Base-by-base conservation (phyloP, 2,888 invertebrate species). In the Eupithecia subumbrata region DNA sequence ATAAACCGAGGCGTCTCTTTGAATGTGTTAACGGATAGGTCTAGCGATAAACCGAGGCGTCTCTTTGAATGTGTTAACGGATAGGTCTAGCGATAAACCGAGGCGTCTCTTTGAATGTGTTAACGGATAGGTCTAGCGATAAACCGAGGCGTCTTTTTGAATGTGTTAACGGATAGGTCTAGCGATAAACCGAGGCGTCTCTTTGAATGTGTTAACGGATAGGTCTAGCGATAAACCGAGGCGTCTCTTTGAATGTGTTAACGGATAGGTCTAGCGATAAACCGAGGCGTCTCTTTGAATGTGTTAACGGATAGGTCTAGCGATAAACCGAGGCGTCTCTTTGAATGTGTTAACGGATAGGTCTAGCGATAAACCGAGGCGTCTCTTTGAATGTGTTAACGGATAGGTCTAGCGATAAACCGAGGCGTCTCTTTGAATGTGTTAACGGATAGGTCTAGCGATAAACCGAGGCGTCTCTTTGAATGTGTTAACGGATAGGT, bases 1-100 rank as follows among this genome's bases (percentile, higher is more conserved):
- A 64, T 64, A 64, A 64, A 64, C 16, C 30, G 18, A 64, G 9
- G 60, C 60, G 70, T 48, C 66, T 76, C 22, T 72, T 45, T 43
- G 48, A 5, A 48, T 18, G 52, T 25, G 22, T 64, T 34, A 34
- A 64, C 64, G 0, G 18, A n/a, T 52, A 64, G 30, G 34, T 34
- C 18, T 64, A 64, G 64, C 18, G 34, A 64, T 64, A 64, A 64
- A 64, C 16, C 30, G 18, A 64, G 9, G 60, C 60, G 70, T 48
- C 66, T 76, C 22, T 72, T 45, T 43, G 48, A 5, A 48, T 18
- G 52, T 25, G 22, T 64, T 34, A 34, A 64, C 64, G 0, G 18
- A n/a, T 52, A 64, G 30, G 34, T 34, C 18, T 64, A 64, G 64
- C 18, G 34, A 64, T 64, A 64, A 64, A 64, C 16, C 30, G 18